Base-by-base conservation (phyloP, 2,888 invertebrate genomes). In the Hypomecis punctinalis region DNA sequence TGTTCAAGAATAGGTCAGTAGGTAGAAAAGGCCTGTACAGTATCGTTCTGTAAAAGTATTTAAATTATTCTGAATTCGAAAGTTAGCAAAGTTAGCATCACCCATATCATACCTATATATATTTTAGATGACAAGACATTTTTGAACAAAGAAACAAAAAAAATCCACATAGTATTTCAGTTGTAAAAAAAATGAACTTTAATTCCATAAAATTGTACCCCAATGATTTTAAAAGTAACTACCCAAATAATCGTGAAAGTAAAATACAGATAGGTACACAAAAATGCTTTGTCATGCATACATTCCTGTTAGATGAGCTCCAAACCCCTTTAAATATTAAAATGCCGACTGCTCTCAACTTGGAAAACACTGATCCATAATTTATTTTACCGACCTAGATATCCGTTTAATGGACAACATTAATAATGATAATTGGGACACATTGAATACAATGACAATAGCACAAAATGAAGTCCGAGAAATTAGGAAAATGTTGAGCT, bases 291-390 rank as follows among this genome's bases (percentile, higher is more conserved):
- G 68, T 70, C 68, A 70, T 68, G 65, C 68, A 68, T 68, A 70
- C 70, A 70, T 70, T 66, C 63, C 65, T 61, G 61, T 70, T 67
- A 68, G 70, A 67, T 67, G 65, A 67, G 67, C 68, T 68, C 65
- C 63, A 61, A 56, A 61, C 63, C 62, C 67, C 61, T 56, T 64
- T 70, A 70, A 70, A 70, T 68, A 67, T 67, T 68, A 68, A 67
- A 70, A 61, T 65, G 42, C 48, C 33, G 23, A 63, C 63, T 66
- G 63, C 61, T 67, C 60, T 51, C 37, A 57, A 55, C 68, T 68
- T 67, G 58, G 68, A 66, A 61, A 67, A 62, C 42, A 47, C 59
- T 61, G 64, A 68, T 74, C 66, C 73, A 72, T 71, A 73, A 70
- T 70, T 73, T 75, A 75, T 71, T 70, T 73, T 71, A 49, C 57